phyloP scores from a whole-genome alignment of 30 jellyfish, hydroid and myxozoan species.

The Morbakka virulenta region DNA sequence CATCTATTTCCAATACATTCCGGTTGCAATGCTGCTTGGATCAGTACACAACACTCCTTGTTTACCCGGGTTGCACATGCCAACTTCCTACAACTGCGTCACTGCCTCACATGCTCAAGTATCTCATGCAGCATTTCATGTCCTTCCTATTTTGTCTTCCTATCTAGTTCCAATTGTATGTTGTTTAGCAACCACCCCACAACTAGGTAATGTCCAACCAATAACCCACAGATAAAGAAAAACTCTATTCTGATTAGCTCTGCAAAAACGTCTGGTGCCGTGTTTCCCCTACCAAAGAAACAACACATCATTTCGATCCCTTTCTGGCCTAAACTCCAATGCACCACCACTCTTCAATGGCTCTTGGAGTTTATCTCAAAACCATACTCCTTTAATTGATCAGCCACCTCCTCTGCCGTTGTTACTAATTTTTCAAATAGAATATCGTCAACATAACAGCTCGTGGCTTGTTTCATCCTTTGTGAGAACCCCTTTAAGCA shows the following conservation, averaged over 20 bases:
- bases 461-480: too few species aligned
- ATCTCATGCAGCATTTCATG: constrained; percentile 4
- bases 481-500: too few species aligned
- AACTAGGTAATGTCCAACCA: constrained; percentile 41
- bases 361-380: too few species aligned
- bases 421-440: too few species aligned
- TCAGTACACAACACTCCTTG: constrained; percentile 16
- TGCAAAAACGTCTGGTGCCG: not conserved
- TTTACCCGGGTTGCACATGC: too few species aligned
- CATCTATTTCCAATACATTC: constrained; percentile 15
- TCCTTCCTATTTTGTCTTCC: constrained; percentile 7
- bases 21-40: constrained; percentile 36
- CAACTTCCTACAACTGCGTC: constrained; percentile 44
- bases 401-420: too few species aligned
- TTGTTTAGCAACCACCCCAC: constrained; percentile 40
- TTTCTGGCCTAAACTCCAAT: constrained; percentile 7
- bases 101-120: too few species aligned
- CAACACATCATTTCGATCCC: constrained; percentile 1
- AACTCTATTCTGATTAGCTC: not conserved
- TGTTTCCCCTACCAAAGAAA: not conserved
- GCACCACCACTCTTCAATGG: constrained; percentile 27
- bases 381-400: too few species aligned
- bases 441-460: too few species aligned
- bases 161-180: not conserved
- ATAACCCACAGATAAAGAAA: constrained; percentile 19